Conservation (phyloP, 2,888 invertebrate genomes). For the Entomobrya multifasciata region DNA sequence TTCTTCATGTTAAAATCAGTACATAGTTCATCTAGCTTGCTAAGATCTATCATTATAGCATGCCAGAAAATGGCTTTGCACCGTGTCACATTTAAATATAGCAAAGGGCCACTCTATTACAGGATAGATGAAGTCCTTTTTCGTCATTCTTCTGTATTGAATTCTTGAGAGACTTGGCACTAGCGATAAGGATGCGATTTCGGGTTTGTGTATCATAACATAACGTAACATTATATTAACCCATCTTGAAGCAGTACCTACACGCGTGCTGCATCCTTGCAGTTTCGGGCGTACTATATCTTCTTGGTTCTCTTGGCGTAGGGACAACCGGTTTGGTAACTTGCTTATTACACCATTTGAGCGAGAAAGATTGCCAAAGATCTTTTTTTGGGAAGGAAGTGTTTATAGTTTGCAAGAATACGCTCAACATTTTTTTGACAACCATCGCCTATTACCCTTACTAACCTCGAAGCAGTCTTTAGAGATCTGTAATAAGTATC, state of each 20-base stretch:
- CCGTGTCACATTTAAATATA: conserved; percentile 10
- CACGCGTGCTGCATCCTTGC: not conserved
- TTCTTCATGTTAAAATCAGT: not conserved
- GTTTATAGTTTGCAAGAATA: conserved; percentile 60
- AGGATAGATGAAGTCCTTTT: not conserved
- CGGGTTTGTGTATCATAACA: not conserved
- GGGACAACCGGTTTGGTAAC: conserved; percentile 63
- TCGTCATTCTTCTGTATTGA: no score
- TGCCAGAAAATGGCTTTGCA: conserved; percentile 15
- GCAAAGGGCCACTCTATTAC: not conserved
- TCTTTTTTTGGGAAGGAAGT: conserved; percentile 69
- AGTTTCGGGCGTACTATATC: not conserved
- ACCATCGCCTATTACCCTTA: conserved; percentile 40
- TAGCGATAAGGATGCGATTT: not conserved
- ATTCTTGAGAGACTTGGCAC: no score
- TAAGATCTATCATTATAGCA: not conserved
- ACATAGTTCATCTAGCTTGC: conserved; percentile 21
- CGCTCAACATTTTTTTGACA: conserved; percentile 56
- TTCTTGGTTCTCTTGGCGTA: no score
- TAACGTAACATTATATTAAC: no score
- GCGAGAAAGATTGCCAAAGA: conserved; percentile 42
- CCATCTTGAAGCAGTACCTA: no score
- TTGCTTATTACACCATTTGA: conserved; percentile 20
- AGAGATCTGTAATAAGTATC: not conserved
- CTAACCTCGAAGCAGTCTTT: conserved; percentile 35